Percentiles rank a stretch among this genome's conserved stretches.
Conservation (phyloP, 1,140 invertebrate species). For the Cydia pomonella region DNA sequence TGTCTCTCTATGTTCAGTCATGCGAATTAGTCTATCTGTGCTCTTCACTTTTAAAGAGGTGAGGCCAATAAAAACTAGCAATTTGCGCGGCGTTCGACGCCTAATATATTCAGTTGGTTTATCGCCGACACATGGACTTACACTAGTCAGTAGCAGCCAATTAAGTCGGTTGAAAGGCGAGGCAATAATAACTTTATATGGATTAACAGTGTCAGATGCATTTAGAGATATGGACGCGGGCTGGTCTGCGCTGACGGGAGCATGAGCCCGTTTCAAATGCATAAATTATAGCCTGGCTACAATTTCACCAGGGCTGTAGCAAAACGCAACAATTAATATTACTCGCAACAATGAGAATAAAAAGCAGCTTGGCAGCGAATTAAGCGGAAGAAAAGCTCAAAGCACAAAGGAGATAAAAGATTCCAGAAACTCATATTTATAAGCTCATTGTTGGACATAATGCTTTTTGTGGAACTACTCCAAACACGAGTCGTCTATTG, state of each 20-base stretch:
- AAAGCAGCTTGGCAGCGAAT: constrained; percentile 53
- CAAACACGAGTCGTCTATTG: constrained; percentile 63
- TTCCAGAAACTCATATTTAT: constrained; percentile 68
- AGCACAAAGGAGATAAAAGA: constrained; percentile 60
- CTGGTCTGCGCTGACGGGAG: constrained; percentile 49
- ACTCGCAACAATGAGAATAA: constrained; percentile 56
- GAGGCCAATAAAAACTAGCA: constrained; percentile 60
- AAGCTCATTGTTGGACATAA: constrained; percentile 66
- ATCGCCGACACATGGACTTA: constrained; percentile 60
- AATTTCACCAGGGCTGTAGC: constrained; percentile 49
- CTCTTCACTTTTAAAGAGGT: too few species aligned
- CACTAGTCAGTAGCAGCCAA: constrained; percentile 60
- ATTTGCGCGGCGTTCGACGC: constrained; percentile 55
- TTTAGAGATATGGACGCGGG: constrained; percentile 53
- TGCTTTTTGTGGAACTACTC: constrained; percentile 58
- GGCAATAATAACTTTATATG: constrained; percentile 66
- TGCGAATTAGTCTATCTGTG: too few species aligned
- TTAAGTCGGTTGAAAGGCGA: constrained; percentile 60
- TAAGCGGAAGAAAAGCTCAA: constrained; percentile 52
- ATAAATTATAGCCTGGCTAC: constrained; percentile 54
- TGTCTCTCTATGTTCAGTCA: too few species aligned
- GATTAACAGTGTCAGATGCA: constrained; percentile 66
- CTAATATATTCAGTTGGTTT: constrained; percentile 60
- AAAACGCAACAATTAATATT: constrained; percentile 55
- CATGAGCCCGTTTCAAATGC: constrained; percentile 47